phyloP scores from a whole-genome alignment of 2,113 vertebrate genomes.

The Scartelaos histophorus region DNA sequence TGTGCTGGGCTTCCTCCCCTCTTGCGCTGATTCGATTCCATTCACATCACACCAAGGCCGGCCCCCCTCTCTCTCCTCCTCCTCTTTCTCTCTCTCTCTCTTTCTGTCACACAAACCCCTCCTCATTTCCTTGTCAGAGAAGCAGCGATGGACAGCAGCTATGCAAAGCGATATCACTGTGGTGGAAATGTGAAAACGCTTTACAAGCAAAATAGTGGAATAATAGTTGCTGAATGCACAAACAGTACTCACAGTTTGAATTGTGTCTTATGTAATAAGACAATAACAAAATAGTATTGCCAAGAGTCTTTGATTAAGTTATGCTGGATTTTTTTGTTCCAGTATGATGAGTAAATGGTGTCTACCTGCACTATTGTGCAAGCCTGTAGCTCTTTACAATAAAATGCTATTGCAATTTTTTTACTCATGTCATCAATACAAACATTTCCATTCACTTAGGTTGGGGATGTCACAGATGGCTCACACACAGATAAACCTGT shows the following conservation, averaged over 20 bases:
- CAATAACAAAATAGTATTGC: background rate
- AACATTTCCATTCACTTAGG: background rate
- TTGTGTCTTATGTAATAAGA: background rate
- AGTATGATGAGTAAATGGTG: background rate
- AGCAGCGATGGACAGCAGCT: slow-evolving; percentile 45
- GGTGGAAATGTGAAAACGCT: slow-evolving; percentile 19
- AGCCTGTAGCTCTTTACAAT: no score
- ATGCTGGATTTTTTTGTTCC: background rate
- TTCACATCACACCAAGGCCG: slow-evolving; percentile 78
- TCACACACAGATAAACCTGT: background rate
- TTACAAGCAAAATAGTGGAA: slow-evolving; percentile 9
- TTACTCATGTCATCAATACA: no score
- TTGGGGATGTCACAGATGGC: background rate
- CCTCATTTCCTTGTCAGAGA: slow-evolving; percentile 61
- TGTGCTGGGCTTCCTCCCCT: slow-evolving; percentile 65
- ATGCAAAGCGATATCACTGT: slow-evolving; percentile 47
- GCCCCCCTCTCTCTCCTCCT: slow-evolving; percentile 65
- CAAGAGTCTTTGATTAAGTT: background rate
- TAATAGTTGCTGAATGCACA: slow-evolving; percentile 19
- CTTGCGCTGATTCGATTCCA: slow-evolving; percentile 73
- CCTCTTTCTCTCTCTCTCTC: slow-evolving; percentile 45
- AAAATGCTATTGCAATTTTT: background rate
- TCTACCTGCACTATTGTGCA: no score
- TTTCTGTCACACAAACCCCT: slow-evolving; percentile 34
- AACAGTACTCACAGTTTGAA: background rate